Conservation (phyloP, 2,113 vertebrate species). For the Emydura subglobosa region DNA sequence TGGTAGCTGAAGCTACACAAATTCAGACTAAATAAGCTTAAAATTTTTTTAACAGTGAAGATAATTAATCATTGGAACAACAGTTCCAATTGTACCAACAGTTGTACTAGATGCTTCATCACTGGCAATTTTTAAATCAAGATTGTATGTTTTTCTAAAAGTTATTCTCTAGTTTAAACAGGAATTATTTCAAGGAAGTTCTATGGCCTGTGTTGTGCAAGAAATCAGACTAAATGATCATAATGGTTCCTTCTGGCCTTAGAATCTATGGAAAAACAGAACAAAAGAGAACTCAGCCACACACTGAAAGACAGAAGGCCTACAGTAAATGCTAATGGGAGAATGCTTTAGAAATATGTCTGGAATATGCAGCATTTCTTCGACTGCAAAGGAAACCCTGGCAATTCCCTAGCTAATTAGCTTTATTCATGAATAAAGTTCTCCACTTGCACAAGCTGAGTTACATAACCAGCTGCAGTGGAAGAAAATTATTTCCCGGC, state of each 20-base stretch:
- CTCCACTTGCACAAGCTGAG: background rate
- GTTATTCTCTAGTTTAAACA: background rate
- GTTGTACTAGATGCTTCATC: background rate
- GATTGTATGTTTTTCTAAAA: no score
- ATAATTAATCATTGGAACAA: background rate
- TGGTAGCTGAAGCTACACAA: background rate
- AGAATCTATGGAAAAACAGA: background rate
- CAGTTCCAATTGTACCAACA: background rate
- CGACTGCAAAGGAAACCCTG: background rate
- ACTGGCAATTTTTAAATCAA: background rate
- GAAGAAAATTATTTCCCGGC: background rate
- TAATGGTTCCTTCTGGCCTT: no score
- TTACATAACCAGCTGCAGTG: background rate
- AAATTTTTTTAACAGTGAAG: background rate
- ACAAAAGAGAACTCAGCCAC: background rate
- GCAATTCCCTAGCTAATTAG: background rate
- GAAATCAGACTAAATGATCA: no score
- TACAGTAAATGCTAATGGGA: background rate
- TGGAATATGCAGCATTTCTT: background rate
- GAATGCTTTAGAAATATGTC: background rate
- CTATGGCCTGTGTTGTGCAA: background rate
- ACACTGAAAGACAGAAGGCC: background rate
- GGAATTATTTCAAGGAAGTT: background rate
- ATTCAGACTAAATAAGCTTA: background rate
- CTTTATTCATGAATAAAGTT: background rate